A percentile compares a stretch with the other conserved stretches of the same genome.
phyloP scores from a whole-genome alignment of 2,797 vertebrate species.

The Gymnoscopelus microlampas region DNA sequence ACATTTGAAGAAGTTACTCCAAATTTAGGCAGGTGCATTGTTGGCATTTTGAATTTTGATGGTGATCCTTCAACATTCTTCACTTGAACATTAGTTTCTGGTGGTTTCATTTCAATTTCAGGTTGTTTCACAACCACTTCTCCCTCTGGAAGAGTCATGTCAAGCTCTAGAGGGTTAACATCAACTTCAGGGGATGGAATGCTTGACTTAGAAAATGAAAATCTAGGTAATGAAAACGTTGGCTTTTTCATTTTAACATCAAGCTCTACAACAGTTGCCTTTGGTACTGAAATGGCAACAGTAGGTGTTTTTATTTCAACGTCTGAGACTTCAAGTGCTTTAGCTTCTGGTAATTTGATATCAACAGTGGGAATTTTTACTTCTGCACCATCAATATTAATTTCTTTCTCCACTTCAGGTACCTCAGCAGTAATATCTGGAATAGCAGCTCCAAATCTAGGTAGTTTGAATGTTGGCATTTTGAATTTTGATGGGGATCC shows the following conservation, averaged over 20 bases:
- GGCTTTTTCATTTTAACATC: constrained; percentile 54
- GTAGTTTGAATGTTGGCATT: constrained; percentile 73
- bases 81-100: constrained; percentile 15
- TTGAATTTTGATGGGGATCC: constrained; percentile 58
- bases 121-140: constrained; percentile 37
- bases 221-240: constrained; percentile 65
- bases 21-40: constrained; percentile 69
- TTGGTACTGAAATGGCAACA: constrained; percentile 18
- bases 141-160: constrained; percentile 14
- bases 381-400: background rate
- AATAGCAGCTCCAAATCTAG: constrained; percentile 64
- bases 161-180: constrained; percentile 23
- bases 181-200: constrained; percentile 40
- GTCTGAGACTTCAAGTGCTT: constrained; percentile 17
- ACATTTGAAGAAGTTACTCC: constrained; percentile 16
- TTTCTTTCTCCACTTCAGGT: constrained; percentile 18
- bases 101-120: constrained; percentile 29
- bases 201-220: constrained; percentile 60
- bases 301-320: constrained; percentile 24
- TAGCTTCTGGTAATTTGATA: constrained; percentile 24
- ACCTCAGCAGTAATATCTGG: constrained; percentile 37
- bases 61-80: constrained; percentile 8
- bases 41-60: constrained; percentile 55
- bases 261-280: constrained; percentile 30
- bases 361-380: background rate